These are phyloP conservation scores for Cryptotermes secundus DNA, from an alignment of 1,140 invertebrate genomes.

Conservation along the genomic window DNA sequence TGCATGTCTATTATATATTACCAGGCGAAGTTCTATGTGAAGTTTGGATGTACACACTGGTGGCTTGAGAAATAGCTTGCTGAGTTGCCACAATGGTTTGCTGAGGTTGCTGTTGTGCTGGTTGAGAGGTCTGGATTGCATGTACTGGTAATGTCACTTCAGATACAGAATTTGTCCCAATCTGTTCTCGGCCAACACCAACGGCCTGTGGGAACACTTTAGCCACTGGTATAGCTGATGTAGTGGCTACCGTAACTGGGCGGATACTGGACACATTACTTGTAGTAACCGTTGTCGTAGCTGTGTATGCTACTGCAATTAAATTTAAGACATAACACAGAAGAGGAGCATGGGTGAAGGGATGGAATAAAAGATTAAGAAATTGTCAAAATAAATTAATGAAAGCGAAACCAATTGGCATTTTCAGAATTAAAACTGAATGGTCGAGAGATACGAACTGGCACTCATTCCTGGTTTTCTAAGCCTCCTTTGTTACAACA, in stretches of 20 bases:
- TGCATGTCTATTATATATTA: neutral
- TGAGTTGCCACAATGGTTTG: conserved; percentile 15
- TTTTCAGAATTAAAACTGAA: no score
- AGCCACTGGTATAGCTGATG: conserved; percentile 21
- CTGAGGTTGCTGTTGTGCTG: conserved; percentile 8
- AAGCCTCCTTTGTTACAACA: no score
- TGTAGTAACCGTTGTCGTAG: neutral
- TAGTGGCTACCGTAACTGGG: conserved; percentile 12
- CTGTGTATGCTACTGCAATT: conserved; percentile 26
- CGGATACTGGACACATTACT: neutral
- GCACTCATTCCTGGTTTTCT: no score
- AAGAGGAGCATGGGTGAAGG: no score
- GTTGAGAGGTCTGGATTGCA: neutral
- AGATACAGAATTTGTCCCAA: conserved; percentile 18
- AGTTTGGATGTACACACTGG: conserved; percentile 30
- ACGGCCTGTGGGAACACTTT: conserved; percentile 26
- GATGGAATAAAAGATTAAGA: no score
- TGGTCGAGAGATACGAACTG: no score
- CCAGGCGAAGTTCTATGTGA: conserved; percentile 29
- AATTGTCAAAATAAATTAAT: no score
- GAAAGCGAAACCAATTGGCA: no score
- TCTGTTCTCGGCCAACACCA: neutral
- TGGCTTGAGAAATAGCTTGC: conserved; percentile 15
- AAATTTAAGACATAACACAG: neutral
- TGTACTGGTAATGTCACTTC: conserved; percentile 28